Evolutionary conservation across 2,797 vertebrate species (phyloP), one percentile per base, ranked within the genome.

Genomic region (Protonibea diacanthus): DNA sequence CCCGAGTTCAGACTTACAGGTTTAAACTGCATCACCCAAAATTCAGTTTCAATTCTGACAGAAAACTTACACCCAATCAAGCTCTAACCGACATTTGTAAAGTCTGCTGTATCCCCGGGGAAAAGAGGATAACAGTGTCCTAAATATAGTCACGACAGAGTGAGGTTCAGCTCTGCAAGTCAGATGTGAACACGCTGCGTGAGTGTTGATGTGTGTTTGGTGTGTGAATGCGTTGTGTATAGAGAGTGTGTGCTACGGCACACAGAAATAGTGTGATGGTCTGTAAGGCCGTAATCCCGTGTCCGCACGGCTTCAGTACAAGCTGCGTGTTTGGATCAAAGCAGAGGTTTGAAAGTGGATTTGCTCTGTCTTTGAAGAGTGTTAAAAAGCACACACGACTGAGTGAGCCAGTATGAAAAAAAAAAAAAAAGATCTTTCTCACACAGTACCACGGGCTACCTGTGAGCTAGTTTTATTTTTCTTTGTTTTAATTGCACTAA

Each of bases 351-450:
- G 63, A 80, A 65, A 67, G 61, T 80, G 83, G 76, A 90, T 90
- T 90, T 90, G 80, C 83, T 74, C 65, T 59, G 55, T 76, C 79
- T 90, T 90, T 92, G 83, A 91, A 82, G 58, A 68, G 58, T 59
- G 71, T 81, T 74, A 44, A 87, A 89, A 78, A 29, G 51, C 55
- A 81, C 60, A 57, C 25, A 2, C 15, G 72, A 80, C 27, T 49
- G 21, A 66, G 20, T 6, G 64, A 72, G 61, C 48, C 45, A 67
- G 63, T 25, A 38, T 44, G 11, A 18, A 33, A 67, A 27, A 33
- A 33, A 27, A 27, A 27, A 27, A 27, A 52, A 66, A 66, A 65
- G 9, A 70, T 53, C 45, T 71, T 71, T 57, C 64, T 76, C 61
- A 74, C 7, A 21, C 63, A 23, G 27, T 21, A 38, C 49, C 25